phyloP scores from a whole-genome alignment of 1,140 invertebrate species.

The Drosophila mauritiana region DNA sequence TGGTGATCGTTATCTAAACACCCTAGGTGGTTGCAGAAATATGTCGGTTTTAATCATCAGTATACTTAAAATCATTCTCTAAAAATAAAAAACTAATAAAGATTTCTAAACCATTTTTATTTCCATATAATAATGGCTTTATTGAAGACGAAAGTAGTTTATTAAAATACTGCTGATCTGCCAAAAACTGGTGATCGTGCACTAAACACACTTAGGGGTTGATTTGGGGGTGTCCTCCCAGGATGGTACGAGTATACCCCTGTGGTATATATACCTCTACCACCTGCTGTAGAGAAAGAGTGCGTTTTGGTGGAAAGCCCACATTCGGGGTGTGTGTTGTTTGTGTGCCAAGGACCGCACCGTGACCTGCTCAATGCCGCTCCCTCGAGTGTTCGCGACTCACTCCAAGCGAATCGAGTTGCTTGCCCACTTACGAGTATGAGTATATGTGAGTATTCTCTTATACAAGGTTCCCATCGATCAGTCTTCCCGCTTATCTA shows the following conservation, averaged over 20 bases:
- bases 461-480: conserved; percentile 48
- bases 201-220: not conserved
- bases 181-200: conserved; percentile 8
- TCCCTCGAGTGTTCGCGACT: conserved; percentile 17
- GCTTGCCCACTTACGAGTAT: conserved; percentile 2
- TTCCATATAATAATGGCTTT: no score
- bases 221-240: not conserved
- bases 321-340: conserved; percentile 21
- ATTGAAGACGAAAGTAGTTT: no score
- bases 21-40: no score
- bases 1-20: no score
- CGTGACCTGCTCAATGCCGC: conserved; percentile 54
- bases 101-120: no score
- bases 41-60: no score
- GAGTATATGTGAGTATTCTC: conserved; percentile 1
- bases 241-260: conserved; percentile 10
- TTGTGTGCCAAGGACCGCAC: conserved; percentile 53
- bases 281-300: conserved; percentile 17
- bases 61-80: no score
- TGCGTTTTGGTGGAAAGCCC: conserved; percentile 22
- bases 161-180: no score
- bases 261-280: not conserved
- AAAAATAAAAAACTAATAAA: no score
- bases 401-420: conserved; percentile 1
- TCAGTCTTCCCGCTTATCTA: conserved; percentile 63